Evolutionary conservation across 2,113 vertebrate genomes (phyloP).

Genomic region (Morone chrysops): DNA sequence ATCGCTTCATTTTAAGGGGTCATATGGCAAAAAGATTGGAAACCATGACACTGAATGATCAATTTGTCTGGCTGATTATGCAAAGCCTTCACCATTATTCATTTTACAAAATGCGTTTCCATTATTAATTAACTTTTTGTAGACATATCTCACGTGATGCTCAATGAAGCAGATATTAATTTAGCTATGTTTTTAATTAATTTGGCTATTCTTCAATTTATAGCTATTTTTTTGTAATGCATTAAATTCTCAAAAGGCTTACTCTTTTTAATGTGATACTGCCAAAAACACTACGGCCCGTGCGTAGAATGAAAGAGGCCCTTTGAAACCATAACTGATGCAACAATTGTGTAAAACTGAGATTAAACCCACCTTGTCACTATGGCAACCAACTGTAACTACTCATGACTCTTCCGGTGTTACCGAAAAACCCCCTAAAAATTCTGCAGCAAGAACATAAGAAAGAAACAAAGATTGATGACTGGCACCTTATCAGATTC

Average conservation of each 20-base stretch:
- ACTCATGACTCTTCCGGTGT: not conserved
- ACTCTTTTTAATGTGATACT: not conserved
- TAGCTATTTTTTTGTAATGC: not conserved
- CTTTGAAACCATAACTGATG: not conserved
- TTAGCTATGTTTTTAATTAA: conserved; percentile 6
- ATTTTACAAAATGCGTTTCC: not conserved
- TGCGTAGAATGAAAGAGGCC: not conserved
- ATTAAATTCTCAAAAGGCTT: not conserved
- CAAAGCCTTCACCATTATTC: not conserved
- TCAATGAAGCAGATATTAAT: conserved; percentile 3
- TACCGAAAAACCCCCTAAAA: no score
- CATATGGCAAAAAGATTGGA: not conserved
- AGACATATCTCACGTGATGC: not conserved
- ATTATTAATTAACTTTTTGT: conserved; percentile 17
- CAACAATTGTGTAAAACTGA: conserved; percentile 14
- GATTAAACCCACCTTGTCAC: not conserved
- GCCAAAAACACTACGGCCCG: not conserved
- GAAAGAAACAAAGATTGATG: not conserved
- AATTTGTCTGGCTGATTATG: not conserved
- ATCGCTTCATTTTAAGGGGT: not conserved
- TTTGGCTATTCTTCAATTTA: not conserved
- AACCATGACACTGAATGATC: not conserved
- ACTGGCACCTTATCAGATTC: not conserved
- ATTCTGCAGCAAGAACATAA: no score
- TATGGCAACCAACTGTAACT: conserved; percentile 9